Percentiles rank a stretch among this genome's conserved stretches.
Conservation (phyloP, 2,797 vertebrate genomes). For the Nyctibius grandis region DNA sequence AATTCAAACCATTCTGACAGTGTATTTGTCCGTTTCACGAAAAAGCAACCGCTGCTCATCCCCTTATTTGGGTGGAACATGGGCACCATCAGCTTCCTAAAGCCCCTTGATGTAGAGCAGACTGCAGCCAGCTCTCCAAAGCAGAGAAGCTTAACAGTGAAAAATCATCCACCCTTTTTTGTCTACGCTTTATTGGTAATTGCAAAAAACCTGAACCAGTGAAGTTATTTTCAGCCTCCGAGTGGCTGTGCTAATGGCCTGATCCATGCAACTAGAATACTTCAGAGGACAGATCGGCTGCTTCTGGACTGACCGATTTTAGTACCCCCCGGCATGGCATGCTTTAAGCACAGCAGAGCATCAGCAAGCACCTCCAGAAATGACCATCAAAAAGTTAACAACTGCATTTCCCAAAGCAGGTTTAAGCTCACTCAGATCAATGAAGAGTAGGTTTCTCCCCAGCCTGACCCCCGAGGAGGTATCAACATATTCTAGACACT, state of each 20-base stretch:
- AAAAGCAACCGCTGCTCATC: not conserved
- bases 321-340: not conserved
- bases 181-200: not conserved
- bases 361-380: not conserved
- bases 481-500: not conserved
- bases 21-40: fast-evolving
- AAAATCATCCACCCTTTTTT: not conserved
- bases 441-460: not conserved
- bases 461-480: not conserved
- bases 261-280: not conserved
- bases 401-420: not conserved
- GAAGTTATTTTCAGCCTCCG: not conserved
- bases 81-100: not conserved
- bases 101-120: not conserved
- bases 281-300: not conserved
- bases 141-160: not conserved
- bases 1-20: not conserved
- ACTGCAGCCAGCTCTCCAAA: not conserved
- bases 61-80: fast-evolving
- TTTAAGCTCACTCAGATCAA: not conserved
- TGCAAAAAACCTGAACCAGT: not conserved
- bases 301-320: not conserved
- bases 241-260: not conserved
- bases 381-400: not conserved
- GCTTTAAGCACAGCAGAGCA: not conserved